These are phyloP conservation scores for Pteromalus puparum DNA, from an alignment of 1,140 invertebrate species.

Conservation along the genomic window DNA sequence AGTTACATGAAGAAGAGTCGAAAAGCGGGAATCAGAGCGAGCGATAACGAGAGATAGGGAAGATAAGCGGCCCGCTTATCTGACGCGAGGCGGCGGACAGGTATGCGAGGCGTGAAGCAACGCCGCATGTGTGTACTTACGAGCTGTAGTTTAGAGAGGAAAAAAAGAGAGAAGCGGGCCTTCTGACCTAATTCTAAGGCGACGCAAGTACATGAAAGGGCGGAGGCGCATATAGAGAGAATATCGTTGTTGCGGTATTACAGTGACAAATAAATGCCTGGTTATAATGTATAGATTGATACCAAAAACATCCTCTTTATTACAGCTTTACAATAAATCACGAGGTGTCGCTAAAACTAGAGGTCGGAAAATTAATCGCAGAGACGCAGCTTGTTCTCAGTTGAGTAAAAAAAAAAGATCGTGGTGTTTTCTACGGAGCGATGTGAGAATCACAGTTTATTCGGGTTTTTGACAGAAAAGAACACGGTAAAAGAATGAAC, in stretches of 20 bases:
- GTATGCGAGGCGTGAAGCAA: slow-evolving; percentile 12
- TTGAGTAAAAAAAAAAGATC: not conserved
- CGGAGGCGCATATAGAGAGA: not conserved
- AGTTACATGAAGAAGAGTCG: not conserved
- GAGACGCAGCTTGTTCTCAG: not conserved
- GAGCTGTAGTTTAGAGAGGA: not conserved
- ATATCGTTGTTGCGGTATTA: not conserved
- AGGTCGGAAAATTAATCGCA: not conserved
- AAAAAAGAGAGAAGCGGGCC: slow-evolving; percentile 3
- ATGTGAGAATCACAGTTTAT: slow-evolving; percentile 40
- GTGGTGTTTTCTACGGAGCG: not conserved
- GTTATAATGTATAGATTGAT: slow-evolving; percentile 30
- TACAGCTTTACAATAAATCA: slow-evolving; percentile 20
- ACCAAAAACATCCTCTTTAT: slow-evolving; percentile 45
- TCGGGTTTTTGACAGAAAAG: not conserved
- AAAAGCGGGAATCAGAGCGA: slow-evolving; percentile 17
- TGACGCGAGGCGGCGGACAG: not conserved
- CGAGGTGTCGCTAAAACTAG: not conserved
- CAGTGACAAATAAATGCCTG: not conserved
- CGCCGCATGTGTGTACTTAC: not conserved
- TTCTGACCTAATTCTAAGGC: slow-evolving; percentile 32
- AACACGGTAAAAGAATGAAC: not conserved
- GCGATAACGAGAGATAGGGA: slow-evolving; percentile 40
- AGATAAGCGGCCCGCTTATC: slow-evolving; percentile 45
- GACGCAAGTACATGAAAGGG: not conserved